Evolutionary conservation across 2,797 vertebrate genomes (phyloP).

Genomic region (Phataginus tricuspis): DNA sequence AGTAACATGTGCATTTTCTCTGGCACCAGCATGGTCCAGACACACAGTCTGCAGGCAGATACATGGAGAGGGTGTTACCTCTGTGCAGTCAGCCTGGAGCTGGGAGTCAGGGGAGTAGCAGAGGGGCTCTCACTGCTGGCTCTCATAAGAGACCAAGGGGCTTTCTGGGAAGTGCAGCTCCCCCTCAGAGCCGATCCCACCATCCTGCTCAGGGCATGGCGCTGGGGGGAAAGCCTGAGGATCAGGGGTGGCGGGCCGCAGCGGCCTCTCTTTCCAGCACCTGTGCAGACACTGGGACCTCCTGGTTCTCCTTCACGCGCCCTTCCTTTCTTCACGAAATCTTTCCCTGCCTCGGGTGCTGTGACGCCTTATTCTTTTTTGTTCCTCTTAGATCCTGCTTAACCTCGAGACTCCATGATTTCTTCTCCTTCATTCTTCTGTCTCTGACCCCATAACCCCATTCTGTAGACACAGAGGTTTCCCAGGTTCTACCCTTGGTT

Average conservation of each 20-base stretch:
- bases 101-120: not conserved
- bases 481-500: not conserved
- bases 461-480: not conserved
- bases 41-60: conserved; percentile 86
- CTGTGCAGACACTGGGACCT: fast-evolving
- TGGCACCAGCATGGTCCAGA: conserved; percentile 87
- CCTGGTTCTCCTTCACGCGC: not conserved
- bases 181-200: conserved; percentile 81
- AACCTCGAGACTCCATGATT: not conserved
- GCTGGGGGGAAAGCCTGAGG: conserved; percentile 55
- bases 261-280: not conserved
- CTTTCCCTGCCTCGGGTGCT: not conserved
- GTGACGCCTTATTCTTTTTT: not conserved
- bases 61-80: conserved; percentile 20
- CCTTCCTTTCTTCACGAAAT: not conserved
- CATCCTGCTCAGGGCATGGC: conserved; percentile 85
- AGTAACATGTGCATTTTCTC: conserved; percentile 84
- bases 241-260: not conserved
- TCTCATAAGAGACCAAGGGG: conserved; percentile 83
- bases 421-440: not conserved
- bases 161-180: conserved; percentile 87
- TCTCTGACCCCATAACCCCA: not conserved
- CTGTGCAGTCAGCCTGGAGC: not conserved
- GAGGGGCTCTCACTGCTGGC: conserved; percentile 88
- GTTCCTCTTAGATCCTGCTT: not conserved